phyloP scores from a whole-genome alignment of 2,888 invertebrate species.

The Drosophila anomalipes region DNA sequence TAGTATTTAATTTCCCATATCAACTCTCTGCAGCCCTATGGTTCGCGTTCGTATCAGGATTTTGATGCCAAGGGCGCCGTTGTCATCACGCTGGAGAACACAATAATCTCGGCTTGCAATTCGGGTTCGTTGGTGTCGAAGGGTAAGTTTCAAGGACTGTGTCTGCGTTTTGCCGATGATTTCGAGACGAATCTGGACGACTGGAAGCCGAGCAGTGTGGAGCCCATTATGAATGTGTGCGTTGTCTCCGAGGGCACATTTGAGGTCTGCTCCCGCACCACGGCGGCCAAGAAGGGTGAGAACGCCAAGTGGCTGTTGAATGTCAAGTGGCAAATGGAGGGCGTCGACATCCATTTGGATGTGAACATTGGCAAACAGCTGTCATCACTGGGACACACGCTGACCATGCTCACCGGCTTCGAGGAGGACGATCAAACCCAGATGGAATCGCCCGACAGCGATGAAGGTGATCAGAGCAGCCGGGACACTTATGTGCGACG shows the following conservation, averaged over 20 bases:
- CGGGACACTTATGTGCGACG: slow-evolving; percentile 86
- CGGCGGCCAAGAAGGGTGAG: slow-evolving; percentile 93
- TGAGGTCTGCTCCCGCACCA: slow-evolving; percentile 93
- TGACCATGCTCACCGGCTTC: slow-evolving; percentile 97
- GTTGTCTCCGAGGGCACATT: slow-evolving; percentile 99
- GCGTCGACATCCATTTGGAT: slow-evolving; percentile 98
- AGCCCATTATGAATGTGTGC: slow-evolving; percentile 94
- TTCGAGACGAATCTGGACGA: slow-evolving; percentile 98
- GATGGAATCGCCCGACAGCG: slow-evolving; percentile 90
- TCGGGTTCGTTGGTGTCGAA: slow-evolving; percentile 98
- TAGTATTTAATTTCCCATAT: not conserved
- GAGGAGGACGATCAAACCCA: slow-evolving; percentile 90
- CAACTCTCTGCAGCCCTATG: slow-evolving; percentile 86
- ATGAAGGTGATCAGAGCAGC: slow-evolving; percentile 90
- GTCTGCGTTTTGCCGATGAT: slow-evolving; percentile 98
- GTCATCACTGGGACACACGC: slow-evolving; percentile 96
- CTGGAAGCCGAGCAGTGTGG: slow-evolving; percentile 96
- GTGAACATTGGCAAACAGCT: slow-evolving; percentile 98
- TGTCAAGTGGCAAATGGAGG: slow-evolving; percentile 99
- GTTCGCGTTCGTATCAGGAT: slow-evolving; percentile 89
- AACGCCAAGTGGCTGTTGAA: slow-evolving; percentile 99
- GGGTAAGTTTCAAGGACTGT: slow-evolving; percentile 95
- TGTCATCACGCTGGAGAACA: slow-evolving; percentile 97
- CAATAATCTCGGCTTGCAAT: slow-evolving; percentile 97
- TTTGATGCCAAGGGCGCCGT: slow-evolving; percentile 95